Evolutionary conservation across 2,113 vertebrate species (phyloP).

Genomic region (Pampusana beccarii): DNA sequence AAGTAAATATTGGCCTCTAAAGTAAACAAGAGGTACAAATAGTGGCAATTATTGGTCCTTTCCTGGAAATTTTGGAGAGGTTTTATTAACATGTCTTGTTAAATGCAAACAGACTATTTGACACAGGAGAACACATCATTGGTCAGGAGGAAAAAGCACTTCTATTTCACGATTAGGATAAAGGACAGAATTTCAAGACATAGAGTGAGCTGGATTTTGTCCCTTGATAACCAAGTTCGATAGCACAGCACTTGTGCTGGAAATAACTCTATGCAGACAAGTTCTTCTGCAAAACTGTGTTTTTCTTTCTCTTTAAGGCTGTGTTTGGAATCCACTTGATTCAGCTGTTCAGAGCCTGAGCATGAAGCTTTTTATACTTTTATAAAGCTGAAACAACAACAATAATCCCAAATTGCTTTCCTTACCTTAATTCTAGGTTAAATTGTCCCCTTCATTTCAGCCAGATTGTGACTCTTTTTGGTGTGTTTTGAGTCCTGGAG

Average conservation of each 20-base stretch:
- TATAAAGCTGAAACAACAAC: background rate
- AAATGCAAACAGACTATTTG: background rate
- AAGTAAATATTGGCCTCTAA: background rate
- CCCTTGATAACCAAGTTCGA: background rate
- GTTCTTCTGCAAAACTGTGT: background rate
- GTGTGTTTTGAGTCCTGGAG: background rate
- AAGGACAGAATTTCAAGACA: background rate
- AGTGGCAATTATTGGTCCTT: background rate
- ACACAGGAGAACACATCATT: background rate
- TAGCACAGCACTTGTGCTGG: background rate
- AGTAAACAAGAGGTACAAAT: background rate
- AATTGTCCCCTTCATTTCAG: background rate
- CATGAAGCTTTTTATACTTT: background rate
- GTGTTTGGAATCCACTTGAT: background rate
- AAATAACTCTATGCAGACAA: background rate
- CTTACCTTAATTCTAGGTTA: background rate
- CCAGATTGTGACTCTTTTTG: background rate
- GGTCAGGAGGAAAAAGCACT: background rate
- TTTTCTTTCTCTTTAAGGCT: background rate
- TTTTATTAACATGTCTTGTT: background rate
- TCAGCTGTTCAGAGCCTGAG: background rate
- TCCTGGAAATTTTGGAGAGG: background rate
- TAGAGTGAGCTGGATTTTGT: background rate
- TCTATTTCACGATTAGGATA: background rate
- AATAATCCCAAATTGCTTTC: too few species aligned